A percentile compares a stretch with the other conserved stretches of the same genome.
phyloP scores from a whole-genome alignment of 1,140 invertebrate species.

The Harlomillsia oculata region DNA sequence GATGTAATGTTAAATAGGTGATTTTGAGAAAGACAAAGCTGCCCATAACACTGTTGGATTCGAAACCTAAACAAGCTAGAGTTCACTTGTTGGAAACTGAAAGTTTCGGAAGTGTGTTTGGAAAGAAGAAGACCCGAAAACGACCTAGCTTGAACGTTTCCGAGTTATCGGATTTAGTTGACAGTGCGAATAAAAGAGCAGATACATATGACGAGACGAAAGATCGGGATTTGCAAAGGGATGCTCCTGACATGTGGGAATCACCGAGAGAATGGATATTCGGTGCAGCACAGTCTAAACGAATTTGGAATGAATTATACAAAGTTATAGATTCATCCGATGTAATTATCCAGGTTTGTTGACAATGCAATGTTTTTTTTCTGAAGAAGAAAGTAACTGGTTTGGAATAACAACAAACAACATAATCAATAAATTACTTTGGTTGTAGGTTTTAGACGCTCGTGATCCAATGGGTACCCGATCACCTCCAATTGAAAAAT shows the following conservation, averaged over 20 bases:
- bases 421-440: not conserved
- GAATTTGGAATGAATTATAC: slow-evolving; percentile 99
- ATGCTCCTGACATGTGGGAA: slow-evolving; percentile 62
- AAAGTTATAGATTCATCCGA: slow-evolving; percentile 99
- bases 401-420: too few relatives aligned
- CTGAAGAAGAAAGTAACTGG: too few relatives aligned
- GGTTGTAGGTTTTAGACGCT: slow-evolving; percentile 65
- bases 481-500: slow-evolving; percentile 85
- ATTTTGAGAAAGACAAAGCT: slow-evolving; percentile 93
- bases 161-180: slow-evolving; percentile 60
- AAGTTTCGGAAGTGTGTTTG: slow-evolving; percentile 88
- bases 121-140: slow-evolving; percentile 85
- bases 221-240: slow-evolving; percentile 69
- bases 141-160: slow-evolving; percentile 67
- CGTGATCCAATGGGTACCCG: slow-evolving; percentile 91
- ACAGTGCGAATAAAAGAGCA: slow-evolving; percentile 56
- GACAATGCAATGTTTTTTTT: not conserved
- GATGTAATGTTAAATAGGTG: too few relatives aligned
- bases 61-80: slow-evolving; percentile 77
- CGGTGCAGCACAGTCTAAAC: slow-evolving; percentile 84
- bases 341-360: slow-evolving; percentile 72
- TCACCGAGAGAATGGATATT: slow-evolving; percentile 52
- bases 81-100: slow-evolving; percentile 94
- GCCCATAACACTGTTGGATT: slow-evolving; percentile 88
- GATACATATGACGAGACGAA: slow-evolving; percentile 67